Evolutionary conservation across 2,888 invertebrate species (phyloP).

Genomic region (Alloscopus bannaensis): DNA sequence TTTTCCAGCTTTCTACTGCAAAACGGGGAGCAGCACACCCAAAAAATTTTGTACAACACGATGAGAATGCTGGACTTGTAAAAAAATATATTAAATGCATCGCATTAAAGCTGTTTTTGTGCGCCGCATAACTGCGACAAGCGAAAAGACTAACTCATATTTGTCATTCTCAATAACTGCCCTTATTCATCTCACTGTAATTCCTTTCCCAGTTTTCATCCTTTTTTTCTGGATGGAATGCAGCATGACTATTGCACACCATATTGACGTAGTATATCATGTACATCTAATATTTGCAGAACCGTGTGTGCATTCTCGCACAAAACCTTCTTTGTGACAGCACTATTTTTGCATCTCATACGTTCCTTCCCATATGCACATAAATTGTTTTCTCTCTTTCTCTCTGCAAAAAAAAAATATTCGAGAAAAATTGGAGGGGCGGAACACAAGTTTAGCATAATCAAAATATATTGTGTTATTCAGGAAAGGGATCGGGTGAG

Average conservation of each 20-base stretch:
- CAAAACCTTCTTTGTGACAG: no score
- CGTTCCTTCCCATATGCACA: background rate
- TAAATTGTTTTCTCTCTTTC: background rate
- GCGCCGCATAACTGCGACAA: no score
- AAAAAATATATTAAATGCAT: background rate
- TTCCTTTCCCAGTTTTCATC: slow-evolving; percentile 34
- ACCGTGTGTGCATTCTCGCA: background rate
- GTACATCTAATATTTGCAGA: background rate
- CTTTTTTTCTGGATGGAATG: slow-evolving; percentile 2
- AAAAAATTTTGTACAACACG: no score
- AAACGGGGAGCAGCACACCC: no score
- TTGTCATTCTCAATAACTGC: slow-evolving; percentile 55
- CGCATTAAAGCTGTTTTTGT: no score
- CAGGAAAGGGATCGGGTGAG: slow-evolving; percentile 31
- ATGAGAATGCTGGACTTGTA: no score
- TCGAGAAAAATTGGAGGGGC: slow-evolving; percentile 3
- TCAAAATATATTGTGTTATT: slow-evolving; percentile 21
- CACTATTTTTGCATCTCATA: no score
- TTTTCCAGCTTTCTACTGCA: slow-evolving; percentile 1
- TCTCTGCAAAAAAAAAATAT: background rate
- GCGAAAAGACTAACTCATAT: slow-evolving; percentile 38
- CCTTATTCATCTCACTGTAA: slow-evolving; percentile 46
- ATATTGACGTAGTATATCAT: slow-evolving; percentile 22
- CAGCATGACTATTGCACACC: slow-evolving; percentile 18
- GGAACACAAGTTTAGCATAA: slow-evolving; percentile 11